These are phyloP conservation scores for Plutella xylostella DNA, from an alignment of 2,888 invertebrate genomes.

Conservation along the genomic window DNA sequence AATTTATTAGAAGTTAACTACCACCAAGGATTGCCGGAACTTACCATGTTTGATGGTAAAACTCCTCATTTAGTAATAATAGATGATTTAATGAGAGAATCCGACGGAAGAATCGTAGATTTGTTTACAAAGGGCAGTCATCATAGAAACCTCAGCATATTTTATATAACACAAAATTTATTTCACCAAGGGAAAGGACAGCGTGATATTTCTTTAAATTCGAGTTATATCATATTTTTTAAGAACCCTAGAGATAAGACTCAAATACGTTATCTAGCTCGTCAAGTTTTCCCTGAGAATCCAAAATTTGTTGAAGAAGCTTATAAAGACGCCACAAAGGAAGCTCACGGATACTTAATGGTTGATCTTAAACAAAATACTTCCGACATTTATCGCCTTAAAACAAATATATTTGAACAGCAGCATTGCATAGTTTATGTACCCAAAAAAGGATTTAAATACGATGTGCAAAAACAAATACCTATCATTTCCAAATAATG, in stretches of 20 bases:
- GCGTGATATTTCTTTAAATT: slow-evolving; percentile 21
- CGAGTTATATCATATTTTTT: slow-evolving; percentile 22
- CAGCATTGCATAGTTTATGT: slow-evolving; percentile 2
- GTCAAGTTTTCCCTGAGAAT: slow-evolving; percentile 22
- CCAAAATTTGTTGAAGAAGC: slow-evolving; percentile 22
- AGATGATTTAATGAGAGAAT: slow-evolving; percentile 26
- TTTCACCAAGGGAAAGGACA: slow-evolving; percentile 23
- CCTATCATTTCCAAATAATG: slow-evolving; percentile 19
- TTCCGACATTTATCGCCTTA: slow-evolving; percentile 17
- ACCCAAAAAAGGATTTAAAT: slow-evolving; percentile 19
- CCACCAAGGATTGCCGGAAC: slow-evolving; percentile 22
- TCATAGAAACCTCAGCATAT: slow-evolving; percentile 25
- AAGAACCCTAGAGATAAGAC: slow-evolving; percentile 23
- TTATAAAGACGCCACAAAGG: slow-evolving; percentile 22
- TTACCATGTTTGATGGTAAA: slow-evolving; percentile 22
- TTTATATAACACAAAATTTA: slow-evolving; percentile 23
- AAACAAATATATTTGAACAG: slow-evolving; percentile 18
- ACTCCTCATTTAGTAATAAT: slow-evolving; percentile 21
- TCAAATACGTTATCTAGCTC: slow-evolving; percentile 20
- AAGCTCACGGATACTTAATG: slow-evolving; percentile 23
- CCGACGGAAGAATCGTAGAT: slow-evolving; percentile 23
- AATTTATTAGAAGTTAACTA: slow-evolving; percentile 21
- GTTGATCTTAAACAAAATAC: slow-evolving; percentile 22
- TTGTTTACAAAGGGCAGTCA: slow-evolving; percentile 23
- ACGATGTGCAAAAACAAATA: slow-evolving; percentile 15